Conservation (phyloP, 2,797 vertebrate genomes). For the Gymnodraco acuticeps region DNA sequence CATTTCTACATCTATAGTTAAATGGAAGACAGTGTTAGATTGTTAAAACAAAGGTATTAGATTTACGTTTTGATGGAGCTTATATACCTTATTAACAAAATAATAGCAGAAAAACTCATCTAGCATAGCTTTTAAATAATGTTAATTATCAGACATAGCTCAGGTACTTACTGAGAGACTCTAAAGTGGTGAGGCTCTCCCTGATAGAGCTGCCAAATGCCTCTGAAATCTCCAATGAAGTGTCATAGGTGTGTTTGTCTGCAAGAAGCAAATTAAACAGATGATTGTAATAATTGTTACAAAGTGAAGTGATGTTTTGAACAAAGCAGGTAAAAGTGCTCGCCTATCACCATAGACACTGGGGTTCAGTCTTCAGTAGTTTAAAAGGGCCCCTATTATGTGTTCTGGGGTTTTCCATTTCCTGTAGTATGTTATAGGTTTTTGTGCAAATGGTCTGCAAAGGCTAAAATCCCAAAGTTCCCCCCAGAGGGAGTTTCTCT, state of each 20-base stretch:
- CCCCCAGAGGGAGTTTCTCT: too few species aligned
- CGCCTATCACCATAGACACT: background rate
- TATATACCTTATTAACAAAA: background rate
- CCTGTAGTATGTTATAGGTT: too few species aligned
- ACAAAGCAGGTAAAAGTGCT: background rate
- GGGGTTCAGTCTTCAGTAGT: background rate
- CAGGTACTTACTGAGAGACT: conserved; percentile 54
- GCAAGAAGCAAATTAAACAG: conserved; percentile 21
- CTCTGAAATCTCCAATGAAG: conserved; percentile 64
- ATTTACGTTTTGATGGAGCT: background rate
- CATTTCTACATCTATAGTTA: background rate
- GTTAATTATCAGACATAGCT: background rate
- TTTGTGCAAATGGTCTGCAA: too few species aligned
- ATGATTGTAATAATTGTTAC: background rate
- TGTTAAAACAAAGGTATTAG: background rate
- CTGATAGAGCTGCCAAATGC: conserved; percentile 69
- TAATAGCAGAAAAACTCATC: background rate
- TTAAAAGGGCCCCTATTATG: background rate
- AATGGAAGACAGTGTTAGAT: background rate
- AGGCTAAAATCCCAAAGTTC: too few species aligned
- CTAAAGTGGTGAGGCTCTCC: conserved; percentile 56
- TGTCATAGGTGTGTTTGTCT: conserved; percentile 78
- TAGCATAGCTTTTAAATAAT: background rate
- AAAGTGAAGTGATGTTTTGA: background rate
- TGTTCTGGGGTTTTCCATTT: too few species aligned